phyloP scores from a whole-genome alignment of 2,797 vertebrate genomes.

The Chiloscyllium punctatum region DNA sequence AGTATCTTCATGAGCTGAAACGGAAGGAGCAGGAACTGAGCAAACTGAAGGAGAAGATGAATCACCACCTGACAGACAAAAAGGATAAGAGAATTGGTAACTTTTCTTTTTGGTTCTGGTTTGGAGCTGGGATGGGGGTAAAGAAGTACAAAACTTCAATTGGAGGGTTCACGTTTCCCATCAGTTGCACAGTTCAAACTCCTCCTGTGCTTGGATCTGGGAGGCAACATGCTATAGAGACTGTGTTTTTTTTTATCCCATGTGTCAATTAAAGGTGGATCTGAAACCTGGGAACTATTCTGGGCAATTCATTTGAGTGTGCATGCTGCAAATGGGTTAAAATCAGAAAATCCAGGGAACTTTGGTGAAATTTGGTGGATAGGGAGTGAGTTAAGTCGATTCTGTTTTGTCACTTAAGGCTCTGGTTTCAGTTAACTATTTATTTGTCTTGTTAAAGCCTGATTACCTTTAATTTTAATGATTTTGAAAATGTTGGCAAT shows the following conservation, averaged over 20 bases:
- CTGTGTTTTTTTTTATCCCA: too few species aligned
- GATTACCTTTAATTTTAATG: not conserved
- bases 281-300: not conserved
- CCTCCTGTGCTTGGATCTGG: not conserved
- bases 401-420: not conserved
- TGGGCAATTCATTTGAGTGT: not conserved
- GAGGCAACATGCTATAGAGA: too few species aligned
- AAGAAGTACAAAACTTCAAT: too few species aligned
- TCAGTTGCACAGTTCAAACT: not conserved
- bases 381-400: not conserved
- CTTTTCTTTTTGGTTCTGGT: too few species aligned
- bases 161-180: not conserved
- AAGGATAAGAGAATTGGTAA: not conserved
- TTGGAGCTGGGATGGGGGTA: not conserved
- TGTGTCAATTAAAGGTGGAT: too few species aligned
- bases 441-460: not conserved
- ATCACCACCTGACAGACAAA: constrained; percentile 29
- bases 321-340: not conserved
- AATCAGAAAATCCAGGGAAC: not conserved
- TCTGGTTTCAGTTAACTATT: not conserved
- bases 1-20: constrained; percentile 32
- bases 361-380: not conserved
- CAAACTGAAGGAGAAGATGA: constrained; percentile 39
- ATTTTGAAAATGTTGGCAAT: not conserved
- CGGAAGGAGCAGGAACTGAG: constrained; percentile 34